Evolutionary conservation across 2,797 vertebrate species (phyloP).

Genomic region (Semotilus atromaculatus): DNA sequence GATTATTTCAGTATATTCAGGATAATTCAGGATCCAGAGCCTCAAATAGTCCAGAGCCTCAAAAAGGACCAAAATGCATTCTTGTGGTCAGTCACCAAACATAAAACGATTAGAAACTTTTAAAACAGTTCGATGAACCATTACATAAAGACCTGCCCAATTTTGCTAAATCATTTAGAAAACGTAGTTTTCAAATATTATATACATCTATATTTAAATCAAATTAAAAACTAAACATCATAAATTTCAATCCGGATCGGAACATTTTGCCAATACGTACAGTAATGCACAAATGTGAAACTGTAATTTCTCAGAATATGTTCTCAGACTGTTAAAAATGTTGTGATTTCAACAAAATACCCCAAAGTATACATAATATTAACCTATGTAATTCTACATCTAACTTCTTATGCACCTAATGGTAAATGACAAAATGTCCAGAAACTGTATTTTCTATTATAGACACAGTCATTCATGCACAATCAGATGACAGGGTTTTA

Average conservation of each 20-base stretch:
- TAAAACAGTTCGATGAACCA: neutral
- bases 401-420: neutral
- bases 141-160: neutral
- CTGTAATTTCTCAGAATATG: neutral
- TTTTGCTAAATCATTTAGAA: neutral
- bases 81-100: neutral
- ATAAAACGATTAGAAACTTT: neutral
- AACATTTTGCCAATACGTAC: neutral
- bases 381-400: neutral
- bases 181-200: neutral
- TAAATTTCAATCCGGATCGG: neutral
- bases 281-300: neutral
- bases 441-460: neutral
- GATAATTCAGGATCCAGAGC: neutral
- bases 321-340: neutral
- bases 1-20: neutral
- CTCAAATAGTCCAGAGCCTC: neutral
- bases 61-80: neutral
- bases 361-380: neutral
- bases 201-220: neutral
- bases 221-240: neutral
- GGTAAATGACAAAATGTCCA: neutral
- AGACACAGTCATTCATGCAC: neutral
- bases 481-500: slow-evolving; percentile 18
- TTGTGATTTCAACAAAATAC: neutral